phyloP scores from a whole-genome alignment of 1,140 invertebrate species.

The Pseudomyrmex pallidus region DNA sequence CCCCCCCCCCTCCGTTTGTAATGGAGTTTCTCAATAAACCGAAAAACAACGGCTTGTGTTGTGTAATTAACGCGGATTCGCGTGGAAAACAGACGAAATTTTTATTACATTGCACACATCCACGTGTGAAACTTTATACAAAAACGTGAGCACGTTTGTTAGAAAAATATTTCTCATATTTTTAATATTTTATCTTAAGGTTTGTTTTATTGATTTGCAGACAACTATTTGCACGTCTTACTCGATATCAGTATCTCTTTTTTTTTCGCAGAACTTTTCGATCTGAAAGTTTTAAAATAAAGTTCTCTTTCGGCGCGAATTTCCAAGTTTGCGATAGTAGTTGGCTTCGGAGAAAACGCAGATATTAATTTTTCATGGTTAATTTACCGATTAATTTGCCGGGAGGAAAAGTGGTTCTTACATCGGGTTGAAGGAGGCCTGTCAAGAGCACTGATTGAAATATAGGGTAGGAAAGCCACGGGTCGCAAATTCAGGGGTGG shows the following conservation, averaged over 20 bases:
- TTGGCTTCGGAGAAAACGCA: conserved; percentile 40
- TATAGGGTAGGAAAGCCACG: conserved; percentile 81
- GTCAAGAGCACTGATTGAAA: conserved; percentile 83
- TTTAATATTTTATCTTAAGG: too few species aligned
- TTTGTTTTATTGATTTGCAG: background rate
- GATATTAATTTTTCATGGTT: conserved; percentile 81
- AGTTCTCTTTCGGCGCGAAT: background rate
- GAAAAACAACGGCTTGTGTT: conserved; percentile 21
- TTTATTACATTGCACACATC: too few species aligned
- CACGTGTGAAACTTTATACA: too few species aligned
- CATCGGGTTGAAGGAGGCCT: conserved; percentile 70
- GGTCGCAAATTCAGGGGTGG: conserved; percentile 76
- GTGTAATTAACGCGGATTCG: background rate
- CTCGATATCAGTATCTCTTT: background rate
- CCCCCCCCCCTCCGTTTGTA: background rate
- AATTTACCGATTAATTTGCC: conserved; percentile 82
- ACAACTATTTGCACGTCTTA: too few species aligned
- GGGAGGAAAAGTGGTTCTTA: conserved; percentile 73
- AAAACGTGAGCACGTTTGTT: too few species aligned
- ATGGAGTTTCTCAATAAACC: conserved; percentile 18
- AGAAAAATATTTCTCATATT: too few species aligned
- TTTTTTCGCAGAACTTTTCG: background rate
- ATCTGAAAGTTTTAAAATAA: conserved; percentile 33
- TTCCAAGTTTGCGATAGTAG: conserved; percentile 31
- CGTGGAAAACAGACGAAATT: too few species aligned